Evolutionary conservation across 1,140 invertebrate genomes (phyloP).

Genomic region (Zaprionus inermis): DNA sequence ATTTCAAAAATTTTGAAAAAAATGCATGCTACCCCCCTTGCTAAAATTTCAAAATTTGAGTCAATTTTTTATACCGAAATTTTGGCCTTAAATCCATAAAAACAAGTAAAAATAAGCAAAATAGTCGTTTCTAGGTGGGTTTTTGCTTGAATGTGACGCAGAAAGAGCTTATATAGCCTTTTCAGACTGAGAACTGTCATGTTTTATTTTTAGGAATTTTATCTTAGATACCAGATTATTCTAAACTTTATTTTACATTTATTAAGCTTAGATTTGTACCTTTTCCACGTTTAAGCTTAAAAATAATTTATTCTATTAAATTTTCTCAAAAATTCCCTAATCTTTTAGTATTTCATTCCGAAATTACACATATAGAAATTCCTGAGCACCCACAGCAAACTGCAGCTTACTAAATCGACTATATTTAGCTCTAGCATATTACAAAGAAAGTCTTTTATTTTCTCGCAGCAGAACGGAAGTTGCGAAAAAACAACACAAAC

Average conservation of each 20-base stretch:
- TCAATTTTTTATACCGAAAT: neutral
- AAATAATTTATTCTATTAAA: neutral
- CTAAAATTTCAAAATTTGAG: neutral
- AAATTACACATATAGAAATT: neutral
- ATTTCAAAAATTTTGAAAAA: neutral
- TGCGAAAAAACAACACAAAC: conserved; percentile 4
- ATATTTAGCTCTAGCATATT: neutral
- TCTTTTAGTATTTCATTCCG: neutral
- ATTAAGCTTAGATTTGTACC: too few relatives aligned
- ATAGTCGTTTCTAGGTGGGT: neutral
- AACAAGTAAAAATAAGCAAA: neutral
- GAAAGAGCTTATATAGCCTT: neutral
- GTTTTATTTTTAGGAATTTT: too few relatives aligned
- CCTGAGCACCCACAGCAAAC: neutral
- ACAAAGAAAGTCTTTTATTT: neutral
- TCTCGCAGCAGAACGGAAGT: neutral
- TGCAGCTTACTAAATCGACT: neutral
- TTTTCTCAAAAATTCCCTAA: neutral
- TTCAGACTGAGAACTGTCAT: neutral
- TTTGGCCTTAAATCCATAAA: neutral
- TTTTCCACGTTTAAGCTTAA: neutral
- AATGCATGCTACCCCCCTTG: neutral
- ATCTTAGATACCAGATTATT: neutral
- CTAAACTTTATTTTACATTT: too few relatives aligned
- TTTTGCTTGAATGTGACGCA: too few relatives aligned